These are phyloP conservation scores for Leptinotarsa peninsularis DNA, from an alignment of 2,888 invertebrate genomes.

Conservation along the genomic window DNA sequence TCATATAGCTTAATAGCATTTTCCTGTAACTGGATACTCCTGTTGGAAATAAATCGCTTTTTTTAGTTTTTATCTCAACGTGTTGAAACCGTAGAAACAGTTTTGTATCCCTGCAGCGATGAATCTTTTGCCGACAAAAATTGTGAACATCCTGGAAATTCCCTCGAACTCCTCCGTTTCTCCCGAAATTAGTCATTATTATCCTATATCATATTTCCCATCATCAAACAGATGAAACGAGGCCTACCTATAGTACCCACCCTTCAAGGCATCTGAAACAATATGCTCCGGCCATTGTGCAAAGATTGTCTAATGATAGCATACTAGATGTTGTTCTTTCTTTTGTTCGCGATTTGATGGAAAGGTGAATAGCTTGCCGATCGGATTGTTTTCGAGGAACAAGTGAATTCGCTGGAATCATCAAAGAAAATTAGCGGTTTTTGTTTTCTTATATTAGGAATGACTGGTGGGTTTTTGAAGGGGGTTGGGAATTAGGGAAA, in stretches of 20 bases:
- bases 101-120: neutral
- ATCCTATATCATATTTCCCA: conserved; percentile 3
- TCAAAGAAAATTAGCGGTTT: conserved; percentile 12
- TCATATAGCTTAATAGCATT: no score
- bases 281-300: conserved; percentile 36
- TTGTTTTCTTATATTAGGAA: conserved; percentile 1
- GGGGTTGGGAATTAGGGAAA: neutral
- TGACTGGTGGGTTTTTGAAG: neutral
- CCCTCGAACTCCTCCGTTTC: neutral
- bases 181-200: conserved; percentile 10
- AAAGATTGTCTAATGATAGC: conserved; percentile 37
- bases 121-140: neutral
- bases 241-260: neutral
- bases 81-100: no score
- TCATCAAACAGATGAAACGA: neutral
- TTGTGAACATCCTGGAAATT: neutral
- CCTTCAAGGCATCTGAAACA: conserved; percentile 34
- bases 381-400: conserved; percentile 9
- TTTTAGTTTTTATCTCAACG: no score
- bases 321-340: conserved; percentile 19
- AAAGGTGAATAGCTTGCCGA: conserved; percentile 9
- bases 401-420: conserved; percentile 1
- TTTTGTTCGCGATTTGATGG: conserved; percentile 12
- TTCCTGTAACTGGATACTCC: no score
- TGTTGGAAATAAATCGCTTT: no score